Percentiles rank a stretch among this genome's conserved stretches.
Evolutionary conservation across 2,797 vertebrate species (phyloP).

Genomic region (Eremophila alpestris): DNA sequence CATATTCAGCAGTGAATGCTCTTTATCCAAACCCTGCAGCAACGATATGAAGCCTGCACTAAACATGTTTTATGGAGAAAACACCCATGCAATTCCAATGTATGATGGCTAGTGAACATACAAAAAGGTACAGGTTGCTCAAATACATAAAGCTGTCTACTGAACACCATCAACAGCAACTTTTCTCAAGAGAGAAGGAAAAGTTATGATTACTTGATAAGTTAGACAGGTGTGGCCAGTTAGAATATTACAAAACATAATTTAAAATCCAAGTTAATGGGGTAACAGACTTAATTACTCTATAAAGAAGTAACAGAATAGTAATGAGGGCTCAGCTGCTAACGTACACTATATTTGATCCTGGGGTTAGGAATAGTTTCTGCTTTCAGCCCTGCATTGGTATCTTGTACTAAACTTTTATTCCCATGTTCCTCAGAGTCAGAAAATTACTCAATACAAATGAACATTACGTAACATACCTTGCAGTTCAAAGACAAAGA

Average conservation of each 20-base stretch:
- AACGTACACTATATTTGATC: rapidly evolving
- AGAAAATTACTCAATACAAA: background rate
- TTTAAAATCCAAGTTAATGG: background rate
- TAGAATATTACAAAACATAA: background rate
- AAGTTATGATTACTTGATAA: background rate
- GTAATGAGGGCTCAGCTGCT: background rate
- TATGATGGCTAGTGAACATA: background rate
- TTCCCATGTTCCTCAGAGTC: background rate
- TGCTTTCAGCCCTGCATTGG: background rate
- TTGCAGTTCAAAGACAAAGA: background rate
- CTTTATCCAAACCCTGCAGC: background rate
- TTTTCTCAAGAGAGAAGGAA: background rate
- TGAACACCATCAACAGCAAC: background rate
- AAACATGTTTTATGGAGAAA: background rate
- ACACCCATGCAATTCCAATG: background rate
- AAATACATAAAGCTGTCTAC: background rate
- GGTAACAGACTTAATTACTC: background rate
- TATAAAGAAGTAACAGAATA: background rate
- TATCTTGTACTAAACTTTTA: background rate
- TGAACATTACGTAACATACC: background rate
- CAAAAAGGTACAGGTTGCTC: background rate
- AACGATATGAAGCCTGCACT: background rate
- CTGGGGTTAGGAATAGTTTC: background rate
- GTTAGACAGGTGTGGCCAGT: background rate
- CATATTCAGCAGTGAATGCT: background rate